phyloP scores from a whole-genome alignment of 1,140 invertebrate species.

The Drosophila biarmipes region DNA sequence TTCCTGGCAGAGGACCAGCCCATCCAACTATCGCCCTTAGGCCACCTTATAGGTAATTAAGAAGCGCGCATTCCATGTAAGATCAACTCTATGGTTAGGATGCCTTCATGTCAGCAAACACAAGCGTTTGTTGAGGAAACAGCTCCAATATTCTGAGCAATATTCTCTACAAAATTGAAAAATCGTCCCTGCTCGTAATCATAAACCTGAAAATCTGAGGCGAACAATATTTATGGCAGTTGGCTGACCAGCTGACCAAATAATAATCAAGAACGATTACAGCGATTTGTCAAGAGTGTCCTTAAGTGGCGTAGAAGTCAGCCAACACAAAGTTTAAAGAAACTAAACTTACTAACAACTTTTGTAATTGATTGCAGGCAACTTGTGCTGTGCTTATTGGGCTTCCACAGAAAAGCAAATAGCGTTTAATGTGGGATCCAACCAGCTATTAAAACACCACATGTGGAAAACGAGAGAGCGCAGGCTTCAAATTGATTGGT shows the following conservation, averaged over 20 bases:
- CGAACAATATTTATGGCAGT: slow-evolving; percentile 8
- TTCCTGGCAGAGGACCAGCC: background rate
- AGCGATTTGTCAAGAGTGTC: slow-evolving; percentile 30
- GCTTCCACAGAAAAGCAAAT: background rate
- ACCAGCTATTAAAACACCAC: background rate
- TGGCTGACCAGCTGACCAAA: slow-evolving; percentile 23
- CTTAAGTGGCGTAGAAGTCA: slow-evolving; percentile 25
- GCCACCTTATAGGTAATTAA: background rate
- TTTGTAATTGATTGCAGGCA: slow-evolving; percentile 43
- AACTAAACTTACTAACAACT: slow-evolving; percentile 19
- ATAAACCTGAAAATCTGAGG: background rate
- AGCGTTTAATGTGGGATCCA: background rate
- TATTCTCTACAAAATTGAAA: too few relatives aligned
- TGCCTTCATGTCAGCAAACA: too few relatives aligned
- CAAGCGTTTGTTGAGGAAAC: too few relatives aligned
- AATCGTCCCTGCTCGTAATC: background rate
- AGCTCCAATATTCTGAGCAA: too few relatives aligned
- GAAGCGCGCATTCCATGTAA: background rate
- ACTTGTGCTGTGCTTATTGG: slow-evolving; percentile 8
- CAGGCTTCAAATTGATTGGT: background rate
- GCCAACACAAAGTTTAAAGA: slow-evolving; percentile 21
- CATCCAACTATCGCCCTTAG: background rate
- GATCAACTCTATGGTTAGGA: background rate
- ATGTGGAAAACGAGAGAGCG: background rate
- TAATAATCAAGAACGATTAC: slow-evolving; percentile 47